Evolutionary conservation across 2,113 vertebrate species (phyloP).

Genomic region (Grus americana): DNA sequence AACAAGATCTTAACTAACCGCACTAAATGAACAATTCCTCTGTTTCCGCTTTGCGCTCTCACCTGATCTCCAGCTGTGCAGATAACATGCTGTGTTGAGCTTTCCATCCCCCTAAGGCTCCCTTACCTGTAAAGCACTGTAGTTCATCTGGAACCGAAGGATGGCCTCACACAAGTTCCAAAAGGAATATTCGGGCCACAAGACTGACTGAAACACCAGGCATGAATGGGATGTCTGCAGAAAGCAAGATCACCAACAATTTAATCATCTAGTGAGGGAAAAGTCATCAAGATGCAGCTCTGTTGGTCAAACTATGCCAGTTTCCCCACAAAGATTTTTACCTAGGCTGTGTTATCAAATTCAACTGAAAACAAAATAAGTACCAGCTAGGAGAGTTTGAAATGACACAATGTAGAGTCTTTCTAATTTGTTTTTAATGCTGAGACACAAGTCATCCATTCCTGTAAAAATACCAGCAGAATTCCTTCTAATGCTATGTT

Average conservation of each 20-base stretch:
- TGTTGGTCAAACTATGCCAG: neutral
- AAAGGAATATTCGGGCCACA: slow-evolving; percentile 98
- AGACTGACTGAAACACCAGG: slow-evolving; percentile 91
- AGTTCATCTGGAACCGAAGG: slow-evolving; percentile 90
- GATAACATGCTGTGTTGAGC: neutral
- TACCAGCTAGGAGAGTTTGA: neutral
- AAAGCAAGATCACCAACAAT: slow-evolving; percentile 5
- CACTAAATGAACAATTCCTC: neutral
- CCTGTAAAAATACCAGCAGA: neutral
- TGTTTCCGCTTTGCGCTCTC: neutral
- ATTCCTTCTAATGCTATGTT: neutral
- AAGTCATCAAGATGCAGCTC: neutral
- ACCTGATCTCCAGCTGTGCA: neutral
- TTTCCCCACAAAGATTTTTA: neutral
- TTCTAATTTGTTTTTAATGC: neutral
- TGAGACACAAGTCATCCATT: neutral
- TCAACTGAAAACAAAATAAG: neutral
- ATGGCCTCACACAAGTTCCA: slow-evolving; percentile 99
- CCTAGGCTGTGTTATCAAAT: neutral
- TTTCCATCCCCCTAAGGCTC: neutral
- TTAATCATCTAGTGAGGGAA: neutral
- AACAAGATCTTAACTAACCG: neutral
- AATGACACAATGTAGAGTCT: neutral
- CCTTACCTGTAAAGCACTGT: slow-evolving; percentile 89
- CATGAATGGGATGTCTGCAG: slow-evolving; percentile 94